These are phyloP conservation scores for Temnopleurus reevesii DNA, from an alignment of 53 echinoderm and acorn worm genomes.

Conservation along the genomic window DNA sequence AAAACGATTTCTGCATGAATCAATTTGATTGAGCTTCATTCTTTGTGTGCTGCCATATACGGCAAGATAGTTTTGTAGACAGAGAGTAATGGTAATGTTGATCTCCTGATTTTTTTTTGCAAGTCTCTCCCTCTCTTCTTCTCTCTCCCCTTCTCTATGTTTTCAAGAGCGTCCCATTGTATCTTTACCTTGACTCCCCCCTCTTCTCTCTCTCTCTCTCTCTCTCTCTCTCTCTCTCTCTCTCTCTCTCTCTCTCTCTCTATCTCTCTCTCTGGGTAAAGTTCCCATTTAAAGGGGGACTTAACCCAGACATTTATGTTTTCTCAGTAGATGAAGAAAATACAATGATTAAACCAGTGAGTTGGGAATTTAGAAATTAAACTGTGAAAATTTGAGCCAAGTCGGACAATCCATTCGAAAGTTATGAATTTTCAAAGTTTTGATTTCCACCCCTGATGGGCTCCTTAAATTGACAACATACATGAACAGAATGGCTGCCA, in stretches of 20 bases:
- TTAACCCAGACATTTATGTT: no score
- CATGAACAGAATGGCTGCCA: no score
- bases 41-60: not conserved
- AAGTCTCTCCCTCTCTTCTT: not conserved
- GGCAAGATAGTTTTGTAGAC: not conserved
- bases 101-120: no score
- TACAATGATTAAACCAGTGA: no score
- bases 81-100: not conserved
- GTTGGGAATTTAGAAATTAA: no score
- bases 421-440: no score
- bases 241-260: not conserved
- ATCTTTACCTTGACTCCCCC: not conserved
- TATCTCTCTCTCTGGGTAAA: not conserved
- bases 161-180: not conserved
- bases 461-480: no score
- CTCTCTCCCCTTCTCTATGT: not conserved
- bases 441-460: no score
- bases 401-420: no score
- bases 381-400: no score
- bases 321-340: no score
- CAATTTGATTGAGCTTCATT: not conserved
- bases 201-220: not conserved
- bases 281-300: no score
- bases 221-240: conserved; percentile 14
- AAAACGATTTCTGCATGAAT: not conserved